phyloP scores from a whole-genome alignment of 2,113 vertebrate species.

The Elephas maximus region DNA sequence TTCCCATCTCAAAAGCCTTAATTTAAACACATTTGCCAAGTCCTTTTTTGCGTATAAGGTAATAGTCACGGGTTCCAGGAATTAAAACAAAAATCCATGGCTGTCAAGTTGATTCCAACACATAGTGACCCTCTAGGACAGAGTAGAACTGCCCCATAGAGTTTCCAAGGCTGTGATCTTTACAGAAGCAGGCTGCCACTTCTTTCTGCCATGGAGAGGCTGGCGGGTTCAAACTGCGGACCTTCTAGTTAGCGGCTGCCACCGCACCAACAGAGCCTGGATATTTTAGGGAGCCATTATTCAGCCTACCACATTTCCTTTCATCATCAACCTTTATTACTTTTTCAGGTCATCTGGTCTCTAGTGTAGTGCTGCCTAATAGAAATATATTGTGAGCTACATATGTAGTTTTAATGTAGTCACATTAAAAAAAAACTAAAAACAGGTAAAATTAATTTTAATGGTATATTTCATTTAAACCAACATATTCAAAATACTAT shows the following conservation, averaged over 20 bases:
- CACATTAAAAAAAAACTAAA: neutral
- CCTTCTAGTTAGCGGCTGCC: neutral
- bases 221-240: neutral
- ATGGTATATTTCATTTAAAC: neutral
- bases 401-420: neutral
- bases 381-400: neutral
- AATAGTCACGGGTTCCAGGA: neutral
- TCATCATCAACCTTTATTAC: neutral
- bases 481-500: neutral
- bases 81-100: neutral
- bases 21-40: neutral
- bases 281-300: neutral
- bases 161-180: neutral
- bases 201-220: neutral
- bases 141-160: neutral
- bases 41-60: neutral
- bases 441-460: neutral
- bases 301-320: neutral
- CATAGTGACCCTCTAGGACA: neutral
- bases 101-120: neutral
- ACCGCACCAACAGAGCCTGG: neutral
- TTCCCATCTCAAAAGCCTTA: neutral
- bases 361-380: neutral
- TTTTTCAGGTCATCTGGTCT: neutral
- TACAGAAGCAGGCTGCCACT: neutral